A percentile compares a stretch with the other conserved stretches of the same genome.
These are phyloP conservation scores for Mallotus villosus DNA, from an alignment of 2,797 vertebrate genomes.

Conservation along the genomic window DNA sequence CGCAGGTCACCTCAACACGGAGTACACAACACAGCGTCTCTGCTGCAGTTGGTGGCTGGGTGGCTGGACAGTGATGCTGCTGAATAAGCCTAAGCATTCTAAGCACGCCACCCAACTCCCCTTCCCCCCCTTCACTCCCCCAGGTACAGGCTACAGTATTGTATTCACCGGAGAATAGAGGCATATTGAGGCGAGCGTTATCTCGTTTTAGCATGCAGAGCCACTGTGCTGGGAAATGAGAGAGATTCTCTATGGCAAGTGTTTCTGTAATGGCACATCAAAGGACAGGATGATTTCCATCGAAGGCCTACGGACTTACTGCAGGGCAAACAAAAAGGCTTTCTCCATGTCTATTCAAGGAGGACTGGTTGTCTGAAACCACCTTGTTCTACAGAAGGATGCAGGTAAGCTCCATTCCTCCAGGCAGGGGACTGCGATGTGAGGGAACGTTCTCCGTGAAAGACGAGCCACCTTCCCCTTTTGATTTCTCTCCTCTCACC, in stretches of 20 bases:
- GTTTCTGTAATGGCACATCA: constrained; percentile 21
- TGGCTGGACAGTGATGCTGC: not conserved
- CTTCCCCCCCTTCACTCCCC: not conserved
- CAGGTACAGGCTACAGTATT: not conserved
- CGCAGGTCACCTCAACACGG: constrained; percentile 31
- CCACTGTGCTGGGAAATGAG: constrained; percentile 1
- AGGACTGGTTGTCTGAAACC: not conserved
- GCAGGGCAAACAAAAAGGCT: constrained; percentile 1
- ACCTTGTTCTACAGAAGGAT: constrained; percentile 19
- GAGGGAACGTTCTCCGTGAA: too few relatives aligned
- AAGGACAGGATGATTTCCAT: constrained; percentile 17
- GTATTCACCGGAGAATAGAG: constrained; percentile 38
- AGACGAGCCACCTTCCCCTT: not conserved
- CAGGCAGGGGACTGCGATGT: too few relatives aligned
- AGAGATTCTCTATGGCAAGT: not conserved
- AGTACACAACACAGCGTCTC: constrained; percentile 18
- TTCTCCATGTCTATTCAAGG: constrained; percentile 18
- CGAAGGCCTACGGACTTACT: constrained; percentile 10
- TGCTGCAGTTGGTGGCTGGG: not conserved
- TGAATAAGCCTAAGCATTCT: not conserved
- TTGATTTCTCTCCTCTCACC: not conserved
- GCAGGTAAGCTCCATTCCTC: not conserved
- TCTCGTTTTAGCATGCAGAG: constrained; percentile 23
- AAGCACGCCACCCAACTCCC: not conserved
- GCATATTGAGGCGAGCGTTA: constrained; percentile 29